A percentile compares a stretch with the other conserved stretches of the same genome.
Evolutionary conservation across 23 tunicate species (phyloP).

Genomic region (Ascidia mentula): DNA sequence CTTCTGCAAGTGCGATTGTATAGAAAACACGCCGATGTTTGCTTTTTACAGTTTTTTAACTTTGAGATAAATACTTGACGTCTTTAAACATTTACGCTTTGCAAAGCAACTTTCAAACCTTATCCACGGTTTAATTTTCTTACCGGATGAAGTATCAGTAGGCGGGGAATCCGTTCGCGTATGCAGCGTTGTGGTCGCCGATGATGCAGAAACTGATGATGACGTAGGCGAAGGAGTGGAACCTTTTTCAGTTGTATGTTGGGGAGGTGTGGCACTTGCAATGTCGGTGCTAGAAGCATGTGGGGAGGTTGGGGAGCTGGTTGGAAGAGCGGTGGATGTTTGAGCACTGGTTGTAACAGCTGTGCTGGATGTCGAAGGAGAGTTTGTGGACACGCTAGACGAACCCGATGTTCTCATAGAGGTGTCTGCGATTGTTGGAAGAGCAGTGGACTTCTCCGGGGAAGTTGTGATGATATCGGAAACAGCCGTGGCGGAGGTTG

Average conservation of each 20-base stretch:
- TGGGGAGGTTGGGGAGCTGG: background rate
- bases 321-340: background rate
- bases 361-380: background rate
- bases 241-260: too few species aligned
- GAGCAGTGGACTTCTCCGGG: conserved; percentile 4
- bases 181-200: background rate
- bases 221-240: too few species aligned
- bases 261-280: background rate
- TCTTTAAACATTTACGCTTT: too few species aligned
- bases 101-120: background rate
- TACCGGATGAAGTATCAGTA: background rate
- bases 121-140: background rate
- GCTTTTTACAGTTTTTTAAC: too few species aligned
- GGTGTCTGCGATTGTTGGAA: background rate
- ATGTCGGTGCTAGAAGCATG: background rate
- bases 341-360: background rate
- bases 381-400: background rate
- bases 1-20: too few species aligned
- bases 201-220: background rate
- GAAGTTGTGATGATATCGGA: background rate
- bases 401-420: background rate
- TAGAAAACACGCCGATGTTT: too few species aligned
- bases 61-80: too few species aligned
- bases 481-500: background rate
- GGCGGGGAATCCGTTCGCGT: background rate